Conservation (phyloP, 2,888 invertebrate genomes). For the Drosophila anomelani region DNA sequence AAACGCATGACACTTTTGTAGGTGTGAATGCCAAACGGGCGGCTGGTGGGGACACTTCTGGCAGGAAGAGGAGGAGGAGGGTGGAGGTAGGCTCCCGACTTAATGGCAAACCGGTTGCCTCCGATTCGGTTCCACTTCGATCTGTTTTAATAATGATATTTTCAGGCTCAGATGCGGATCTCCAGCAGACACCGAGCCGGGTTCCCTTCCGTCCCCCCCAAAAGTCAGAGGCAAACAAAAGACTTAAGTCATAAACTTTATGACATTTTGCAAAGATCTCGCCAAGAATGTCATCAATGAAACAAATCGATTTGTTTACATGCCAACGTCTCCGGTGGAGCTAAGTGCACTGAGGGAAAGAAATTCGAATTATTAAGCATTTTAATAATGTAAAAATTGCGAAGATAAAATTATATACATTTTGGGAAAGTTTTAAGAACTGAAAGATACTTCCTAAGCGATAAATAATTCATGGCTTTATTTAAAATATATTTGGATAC, state of each 20-base stretch:
- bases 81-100: conserved; percentile 14
- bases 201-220: conserved; percentile 5
- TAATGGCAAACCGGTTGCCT: conserved; percentile 53
- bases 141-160: conserved; percentile 75
- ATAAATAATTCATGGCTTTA: not conserved
- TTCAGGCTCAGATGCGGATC: conserved; percentile 42
- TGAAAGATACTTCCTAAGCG: not conserved
- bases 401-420: not conserved
- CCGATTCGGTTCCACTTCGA: conserved; percentile 45
- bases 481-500: not conserved
- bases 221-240: conserved; percentile 74
- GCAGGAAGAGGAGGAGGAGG: not conserved
- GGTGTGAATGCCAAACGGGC: conserved; percentile 78
- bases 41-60: conserved; percentile 50
- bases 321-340: conserved; percentile 56
- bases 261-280: conserved; percentile 82
- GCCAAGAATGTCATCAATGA: conserved; percentile 83
- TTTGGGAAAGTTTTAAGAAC: not conserved
- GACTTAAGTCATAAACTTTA: conserved; percentile 84
- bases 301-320: conserved; percentile 83
- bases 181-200: conserved; percentile 17
- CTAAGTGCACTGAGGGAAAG: not conserved
- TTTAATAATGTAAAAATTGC: not conserved
- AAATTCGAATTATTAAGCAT: too few relatives aligned
- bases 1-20: conserved; percentile 82